Base-by-base conservation (phyloP, 2,113 vertebrate species). In the Elephas maximus region DNA sequence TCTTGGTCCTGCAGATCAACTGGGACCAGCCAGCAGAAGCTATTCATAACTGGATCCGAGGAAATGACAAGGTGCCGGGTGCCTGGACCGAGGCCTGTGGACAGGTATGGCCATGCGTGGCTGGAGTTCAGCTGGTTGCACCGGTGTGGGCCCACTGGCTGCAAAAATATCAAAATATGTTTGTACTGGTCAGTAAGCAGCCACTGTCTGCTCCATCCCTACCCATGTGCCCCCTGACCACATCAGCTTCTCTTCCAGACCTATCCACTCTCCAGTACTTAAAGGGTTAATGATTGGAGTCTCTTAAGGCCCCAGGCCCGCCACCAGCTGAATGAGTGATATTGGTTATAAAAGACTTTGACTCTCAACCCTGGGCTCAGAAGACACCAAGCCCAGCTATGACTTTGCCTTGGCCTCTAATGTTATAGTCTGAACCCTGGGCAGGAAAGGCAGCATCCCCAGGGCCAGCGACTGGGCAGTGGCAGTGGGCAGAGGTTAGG, bases 1-100 rank as follows among this genome's bases (percentile, higher is more conserved):
- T 17, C 45, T 45, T 87, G 41, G 6, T 81, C 88, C 78, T 63
- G 21, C 93, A 99, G 99, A 99, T 99, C 81, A 98, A 99, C 97
- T 99, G 99, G 99, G 99, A 99, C 89, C 99, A 99, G 96, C 91
- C 99, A 0, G 99, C 99, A 23, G 98, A 99, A 96, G 98, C 98
- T 51, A 98, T 99, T 74, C 99, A 99, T 98, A 99, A 99, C 98
- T 99, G 99, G 99, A 99, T 99, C 98, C 97, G 99, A 92, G 99
- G 99, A 28, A 99, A 99, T 0, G 99, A 99, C 98, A 99, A 99
- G 97, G 99, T 99, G 33, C 99, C 99, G 0, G 99, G 99, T 0
- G 99, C 99, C 93, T 99, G 99, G 99, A 98, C 99, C 1, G 99
- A 99, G 90, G 98, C 99, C 17, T 98, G 99, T 8, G 99, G 99